Evolutionary conservation across 2,113 vertebrate species (phyloP).

Genomic region (Etia nguti): DNA sequence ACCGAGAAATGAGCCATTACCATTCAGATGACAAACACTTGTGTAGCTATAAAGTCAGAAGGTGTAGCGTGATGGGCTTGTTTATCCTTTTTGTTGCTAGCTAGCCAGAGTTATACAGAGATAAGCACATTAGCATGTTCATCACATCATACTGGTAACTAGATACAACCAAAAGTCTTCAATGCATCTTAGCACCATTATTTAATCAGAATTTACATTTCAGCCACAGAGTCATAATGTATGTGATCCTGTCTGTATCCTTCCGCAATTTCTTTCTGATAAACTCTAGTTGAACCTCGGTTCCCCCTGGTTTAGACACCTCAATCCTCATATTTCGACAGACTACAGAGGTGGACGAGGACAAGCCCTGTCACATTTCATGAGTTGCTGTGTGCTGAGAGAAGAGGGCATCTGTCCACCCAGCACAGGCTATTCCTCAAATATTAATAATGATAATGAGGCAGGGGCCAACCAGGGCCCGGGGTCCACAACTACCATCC

Average conservation of each 20-base stretch:
- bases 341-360: conserved; percentile 15
- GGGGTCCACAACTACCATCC: conserved; percentile 34
- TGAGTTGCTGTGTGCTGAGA: conserved; percentile 40
- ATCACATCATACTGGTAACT: background rate
- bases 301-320: background rate
- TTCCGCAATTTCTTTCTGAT: background rate
- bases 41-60: background rate
- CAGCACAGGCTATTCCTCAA: conserved; percentile 59
- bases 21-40: background rate
- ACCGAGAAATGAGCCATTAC: background rate
- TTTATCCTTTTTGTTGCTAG: background rate
- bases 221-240: background rate
- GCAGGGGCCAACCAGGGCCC: conserved; percentile 58
- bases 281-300: background rate
- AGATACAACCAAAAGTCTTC: background rate
- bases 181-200: background rate
- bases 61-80: background rate
- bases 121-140: background rate
- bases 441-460: conserved; percentile 71
- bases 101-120: background rate
- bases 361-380: conserved; percentile 59
- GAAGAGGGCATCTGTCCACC: conserved; percentile 51
- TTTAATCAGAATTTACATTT: background rate
- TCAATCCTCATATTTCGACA: conserved; percentile 32
- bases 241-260: background rate